These are phyloP conservation scores for Scaptomyza polygonia DNA, from an alignment of 2,888 invertebrate genomes.

Conservation along the genomic window DNA sequence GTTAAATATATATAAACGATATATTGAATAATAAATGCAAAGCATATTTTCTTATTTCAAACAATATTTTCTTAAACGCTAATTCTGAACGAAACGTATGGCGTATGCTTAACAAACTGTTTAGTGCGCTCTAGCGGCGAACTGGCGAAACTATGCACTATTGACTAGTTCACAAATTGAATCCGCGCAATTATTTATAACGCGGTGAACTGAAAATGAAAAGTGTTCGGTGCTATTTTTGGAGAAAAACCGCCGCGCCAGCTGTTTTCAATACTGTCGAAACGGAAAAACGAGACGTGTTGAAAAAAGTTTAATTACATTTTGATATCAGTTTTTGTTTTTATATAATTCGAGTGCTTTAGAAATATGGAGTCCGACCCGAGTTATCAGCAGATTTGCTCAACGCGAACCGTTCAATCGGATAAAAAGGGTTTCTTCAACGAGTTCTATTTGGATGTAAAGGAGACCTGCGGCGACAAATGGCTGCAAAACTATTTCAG, in stretches of 20 bases:
- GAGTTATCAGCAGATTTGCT: constrained; percentile 88
- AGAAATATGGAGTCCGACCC: constrained; percentile 74
- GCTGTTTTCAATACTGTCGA: constrained; percentile 63
- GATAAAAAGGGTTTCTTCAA: constrained; percentile 91
- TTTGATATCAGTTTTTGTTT: constrained; percentile 40
- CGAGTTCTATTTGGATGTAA: constrained; percentile 87
- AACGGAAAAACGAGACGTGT: constrained; percentile 52
- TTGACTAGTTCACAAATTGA: constrained; percentile 30
- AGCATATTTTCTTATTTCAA: constrained; percentile 36
- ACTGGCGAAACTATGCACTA: constrained; percentile 26
- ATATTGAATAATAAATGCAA: constrained; percentile 53
- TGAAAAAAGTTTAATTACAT: constrained; percentile 42
- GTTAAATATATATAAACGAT: constrained; percentile 58
- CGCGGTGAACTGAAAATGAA: constrained; percentile 36
- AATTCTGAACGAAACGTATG: not conserved
- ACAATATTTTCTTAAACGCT: not conserved
- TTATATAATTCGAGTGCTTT: constrained; percentile 47
- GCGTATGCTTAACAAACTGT: constrained; percentile 36
- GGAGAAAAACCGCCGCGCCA: constrained; percentile 59
- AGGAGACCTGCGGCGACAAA: constrained; percentile 83
- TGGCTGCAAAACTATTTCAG: constrained; percentile 88
- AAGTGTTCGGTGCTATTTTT: constrained; percentile 64
- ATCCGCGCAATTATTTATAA: constrained; percentile 63
- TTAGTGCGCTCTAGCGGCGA: constrained; percentile 37
- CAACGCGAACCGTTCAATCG: constrained; percentile 90